These are phyloP conservation scores for Colossoma macropomum DNA, from an alignment of 2,113 vertebrate species.

Conservation along the genomic window DNA sequence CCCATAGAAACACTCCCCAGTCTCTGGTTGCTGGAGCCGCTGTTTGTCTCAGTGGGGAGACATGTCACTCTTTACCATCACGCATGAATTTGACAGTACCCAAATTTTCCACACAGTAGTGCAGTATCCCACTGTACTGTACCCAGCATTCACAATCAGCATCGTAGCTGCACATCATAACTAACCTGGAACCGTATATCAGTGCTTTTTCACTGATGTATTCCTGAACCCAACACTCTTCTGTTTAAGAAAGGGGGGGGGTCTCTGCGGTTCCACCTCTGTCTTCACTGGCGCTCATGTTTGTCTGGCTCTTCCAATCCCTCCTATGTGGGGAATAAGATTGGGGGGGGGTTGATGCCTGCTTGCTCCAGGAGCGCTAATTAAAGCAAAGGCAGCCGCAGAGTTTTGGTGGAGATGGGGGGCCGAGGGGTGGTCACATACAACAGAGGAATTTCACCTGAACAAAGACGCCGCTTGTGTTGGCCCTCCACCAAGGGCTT, in stretches of 20 bases:
- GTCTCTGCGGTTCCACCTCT: background rate
- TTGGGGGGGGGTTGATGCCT: conserved; percentile 13
- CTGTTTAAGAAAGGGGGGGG: background rate
- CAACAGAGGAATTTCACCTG: conserved; percentile 57
- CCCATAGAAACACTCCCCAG: background rate
- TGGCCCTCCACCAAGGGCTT: conserved; percentile 51
- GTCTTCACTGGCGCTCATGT: background rate
- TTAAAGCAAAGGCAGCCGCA: conserved; percentile 50
- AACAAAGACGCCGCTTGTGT: conserved; percentile 59
- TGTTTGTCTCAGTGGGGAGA: conserved; percentile 32
- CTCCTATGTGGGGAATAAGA: conserved; percentile 8
- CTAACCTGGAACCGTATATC: background rate
- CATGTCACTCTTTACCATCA: conserved; percentile 9
- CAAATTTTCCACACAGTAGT: background rate
- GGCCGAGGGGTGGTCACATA: conserved; percentile 30
- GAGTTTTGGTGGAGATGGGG: background rate
- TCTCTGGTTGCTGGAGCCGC: conserved; percentile 18
- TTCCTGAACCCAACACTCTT: background rate
- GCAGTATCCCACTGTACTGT: background rate
- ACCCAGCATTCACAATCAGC: conserved; percentile 17
- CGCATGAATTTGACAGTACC: background rate
- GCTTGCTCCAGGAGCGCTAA: conserved; percentile 37
- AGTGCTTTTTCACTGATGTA: background rate
- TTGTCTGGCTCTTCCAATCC: conserved; percentile 9
- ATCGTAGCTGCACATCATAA: background rate